These are phyloP conservation scores for Cranoglanis bouderius DNA, from an alignment of 2,113 vertebrate species.

Conservation along the genomic window DNA sequence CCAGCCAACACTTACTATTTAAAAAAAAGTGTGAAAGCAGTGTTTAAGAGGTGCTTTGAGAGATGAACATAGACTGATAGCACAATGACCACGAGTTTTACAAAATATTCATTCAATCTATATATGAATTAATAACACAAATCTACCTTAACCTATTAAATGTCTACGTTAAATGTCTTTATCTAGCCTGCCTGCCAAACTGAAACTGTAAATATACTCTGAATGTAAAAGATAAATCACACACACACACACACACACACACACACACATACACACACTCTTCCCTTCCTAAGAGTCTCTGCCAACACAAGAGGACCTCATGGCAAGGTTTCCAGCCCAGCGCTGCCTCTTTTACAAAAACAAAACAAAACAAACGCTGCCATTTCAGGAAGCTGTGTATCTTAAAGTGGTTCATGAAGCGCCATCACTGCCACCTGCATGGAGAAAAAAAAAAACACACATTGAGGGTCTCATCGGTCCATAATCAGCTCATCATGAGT, in stretches of 20 bases:
- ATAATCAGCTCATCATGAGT: background rate
- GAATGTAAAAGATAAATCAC: constrained; percentile 29
- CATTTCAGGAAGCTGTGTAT: constrained; percentile 6
- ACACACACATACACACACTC: background rate
- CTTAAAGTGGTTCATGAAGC: constrained; percentile 15
- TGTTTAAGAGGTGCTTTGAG: background rate
- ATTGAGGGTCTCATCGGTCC: background rate
- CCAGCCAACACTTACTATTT: background rate
- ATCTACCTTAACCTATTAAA: background rate
- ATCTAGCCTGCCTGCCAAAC: constrained; percentile 33
- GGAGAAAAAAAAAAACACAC: background rate
- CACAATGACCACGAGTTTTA: background rate
- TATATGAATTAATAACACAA: background rate
- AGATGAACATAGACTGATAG: background rate
- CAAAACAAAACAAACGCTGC: background rate
- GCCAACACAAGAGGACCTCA: background rate
- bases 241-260: background rate
- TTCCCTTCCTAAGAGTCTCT: background rate
- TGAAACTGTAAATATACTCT: constrained; percentile 43
- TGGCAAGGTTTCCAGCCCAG: background rate
- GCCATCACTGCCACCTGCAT: constrained; percentile 40
- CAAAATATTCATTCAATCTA: background rate
- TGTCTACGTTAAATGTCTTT: constrained; percentile 13
- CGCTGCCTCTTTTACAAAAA: background rate
- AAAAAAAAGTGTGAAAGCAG: background rate